Evolutionary conservation across 2,797 vertebrate species (phyloP), one percentile per base, ranked within the genome.

Genomic region (Cossypha niveicapilla): DNA sequence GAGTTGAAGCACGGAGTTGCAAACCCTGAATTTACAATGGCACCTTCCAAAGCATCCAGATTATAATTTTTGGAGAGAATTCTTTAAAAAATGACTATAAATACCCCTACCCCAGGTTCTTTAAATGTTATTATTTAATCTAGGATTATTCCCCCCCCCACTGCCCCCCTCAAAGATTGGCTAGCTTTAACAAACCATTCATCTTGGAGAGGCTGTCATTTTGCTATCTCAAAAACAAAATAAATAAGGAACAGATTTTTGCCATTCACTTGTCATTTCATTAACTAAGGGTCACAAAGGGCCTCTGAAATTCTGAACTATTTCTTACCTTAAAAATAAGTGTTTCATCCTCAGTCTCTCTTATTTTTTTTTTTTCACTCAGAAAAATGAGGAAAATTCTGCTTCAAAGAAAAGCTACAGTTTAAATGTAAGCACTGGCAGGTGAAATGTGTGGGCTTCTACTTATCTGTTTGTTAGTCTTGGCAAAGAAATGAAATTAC

Each of bases 401-500:
- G 9, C 25, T 58, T 27, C 44, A 70, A 30, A 91, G 42, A 34
- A 63, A 68, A 73, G 13, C 25, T 50, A 23, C 28, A 34, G 51
- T 73, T 79, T 65, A 63, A 84, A 91, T 41, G 45, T 13, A 72
- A 56, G 42, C 67, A 66, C 39, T 44, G 74, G 44, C 30, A 83
- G 57, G 37, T 63, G 34, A 92, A 90, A 57, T 53, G 32, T 68
- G 32, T 42, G 9, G 6, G 3, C 3, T 32, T 80, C 60, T 30
- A 56, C 39, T 51, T 75, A 73, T 45, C 62, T 51, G 8, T 71
- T 77, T 42, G 18, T 72, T 67, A 68, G 47, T 41, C 47, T 83
- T 70, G 53, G 30, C 48, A 86, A 94, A 92, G 44, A 94, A 93
- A 93, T 66, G n/a, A 56, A 92, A 86, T 87, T 62, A 39, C 45